These are phyloP conservation scores for Anoplius nigerrimus DNA, from an alignment of 2,888 invertebrate genomes.

Conservation along the genomic window DNA sequence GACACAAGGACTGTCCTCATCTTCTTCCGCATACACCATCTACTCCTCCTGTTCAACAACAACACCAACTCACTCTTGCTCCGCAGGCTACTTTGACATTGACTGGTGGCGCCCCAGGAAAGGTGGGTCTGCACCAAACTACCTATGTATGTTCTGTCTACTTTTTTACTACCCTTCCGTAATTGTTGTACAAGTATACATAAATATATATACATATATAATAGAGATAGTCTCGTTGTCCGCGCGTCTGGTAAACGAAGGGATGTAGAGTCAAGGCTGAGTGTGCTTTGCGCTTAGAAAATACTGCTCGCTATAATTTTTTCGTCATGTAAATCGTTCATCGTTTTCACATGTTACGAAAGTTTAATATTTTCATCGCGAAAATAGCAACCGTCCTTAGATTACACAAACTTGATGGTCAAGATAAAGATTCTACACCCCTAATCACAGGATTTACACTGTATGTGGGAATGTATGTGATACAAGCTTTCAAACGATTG, in stretches of 20 bases:
- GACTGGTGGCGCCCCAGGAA: conserved; percentile 98
- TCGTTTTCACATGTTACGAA: conserved; percentile 10
- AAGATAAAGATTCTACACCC: conserved; percentile 37
- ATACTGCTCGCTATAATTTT: conserved; percentile 21
- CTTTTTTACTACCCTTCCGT: conserved; percentile 68
- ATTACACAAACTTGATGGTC: conserved; percentile 9
- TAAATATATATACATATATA: conserved; percentile 48
- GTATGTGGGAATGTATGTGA: conserved; percentile 43
- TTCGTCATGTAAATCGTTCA: conserved; percentile 24
- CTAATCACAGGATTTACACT: conserved; percentile 24
- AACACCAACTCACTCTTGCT: conserved; percentile 77
- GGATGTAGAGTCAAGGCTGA: conserved; percentile 48
- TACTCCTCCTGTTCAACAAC: conserved; percentile 74
- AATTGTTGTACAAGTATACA: conserved; percentile 56
- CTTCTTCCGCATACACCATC: conserved; percentile 82
- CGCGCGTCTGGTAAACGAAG: conserved; percentile 35
- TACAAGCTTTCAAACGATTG: background rate
- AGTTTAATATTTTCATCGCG: too few species aligned
- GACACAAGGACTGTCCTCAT: conserved; percentile 81
- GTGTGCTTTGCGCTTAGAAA: conserved; percentile 34
- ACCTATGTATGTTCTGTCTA: conserved; percentile 75
- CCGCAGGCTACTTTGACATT: conserved; percentile 96
- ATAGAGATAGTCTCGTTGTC: conserved; percentile 57
- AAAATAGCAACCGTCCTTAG: background rate
- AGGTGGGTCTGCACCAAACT: conserved; percentile 84